Conservation (phyloP, 2,113 vertebrate species). For the Hassar affinis region DNA sequence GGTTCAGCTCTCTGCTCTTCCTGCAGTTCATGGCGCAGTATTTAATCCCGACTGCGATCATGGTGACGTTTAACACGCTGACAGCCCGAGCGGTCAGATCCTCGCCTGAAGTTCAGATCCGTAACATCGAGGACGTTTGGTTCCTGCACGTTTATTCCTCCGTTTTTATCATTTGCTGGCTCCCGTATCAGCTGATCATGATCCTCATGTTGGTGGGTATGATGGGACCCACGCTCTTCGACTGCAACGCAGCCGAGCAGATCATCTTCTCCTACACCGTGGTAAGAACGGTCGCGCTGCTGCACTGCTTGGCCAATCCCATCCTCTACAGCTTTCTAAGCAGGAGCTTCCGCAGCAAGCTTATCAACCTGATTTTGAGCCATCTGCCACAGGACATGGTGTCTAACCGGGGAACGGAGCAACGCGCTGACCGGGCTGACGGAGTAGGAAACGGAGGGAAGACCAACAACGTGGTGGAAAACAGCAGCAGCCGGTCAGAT, state of each 20-base stretch:
- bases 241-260: conserved; percentile 73
- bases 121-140: conserved; percentile 67
- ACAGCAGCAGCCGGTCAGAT: conserved; percentile 85
- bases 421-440: conserved; percentile 20
- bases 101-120: conserved; percentile 65
- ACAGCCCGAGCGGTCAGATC: conserved; percentile 70
- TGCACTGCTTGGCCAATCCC: conserved; percentile 89
- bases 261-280: conserved; percentile 85
- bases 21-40: conserved; percentile 77
- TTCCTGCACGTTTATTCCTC: conserved; percentile 83
- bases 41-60: conserved; percentile 71
- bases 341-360: conserved; percentile 80
- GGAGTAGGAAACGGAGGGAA: conserved; percentile 46
- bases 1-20: conserved; percentile 72
- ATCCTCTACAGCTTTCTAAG: conserved; percentile 94
- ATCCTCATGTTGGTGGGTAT: conserved; percentile 74
- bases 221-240: conserved; percentile 60
- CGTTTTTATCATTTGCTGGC: conserved; percentile 83
- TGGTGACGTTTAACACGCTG: conserved; percentile 79
- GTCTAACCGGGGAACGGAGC: conserved; percentile 12
- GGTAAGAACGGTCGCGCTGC: conserved; percentile 75
- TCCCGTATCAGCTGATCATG: conserved; percentile 81
- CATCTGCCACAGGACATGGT: conserved; percentile 12
- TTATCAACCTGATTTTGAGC: conserved; percentile 72
- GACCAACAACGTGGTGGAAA: conserved; percentile 61